Evolutionary conservation across 2,888 invertebrate genomes (phyloP), one percentile per base, ranked within the genome.

Genomic region (Cremastinae sp.): DNA sequence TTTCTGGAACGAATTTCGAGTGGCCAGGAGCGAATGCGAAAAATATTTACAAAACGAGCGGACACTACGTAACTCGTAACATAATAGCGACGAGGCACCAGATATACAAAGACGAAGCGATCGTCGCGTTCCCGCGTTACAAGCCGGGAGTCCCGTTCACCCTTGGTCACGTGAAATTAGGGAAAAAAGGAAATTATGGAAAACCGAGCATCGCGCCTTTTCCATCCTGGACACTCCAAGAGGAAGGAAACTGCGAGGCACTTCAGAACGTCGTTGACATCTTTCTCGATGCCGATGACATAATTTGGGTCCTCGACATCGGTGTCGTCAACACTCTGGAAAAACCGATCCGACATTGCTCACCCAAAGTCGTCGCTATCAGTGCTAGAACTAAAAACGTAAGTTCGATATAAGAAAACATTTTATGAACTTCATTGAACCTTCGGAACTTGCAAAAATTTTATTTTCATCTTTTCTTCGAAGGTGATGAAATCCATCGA

Each of bases 231-330:
- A 90, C 91, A 1, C 89, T 92, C 66, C 95, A 95, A 84, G 93
- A 93, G 82, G 92, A 94, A 79, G 93, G 92, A 41, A 93, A 94
- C 86, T 94, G 93, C 92, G 70, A 93, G 92, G 89, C 94, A 92
- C 89, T 95, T 14, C 94, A 95, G 83, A 94, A 93, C 65, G 94
- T 93, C 0, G 93, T 95, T 0, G 95, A 95, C 83, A 88, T 95
- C 62, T 90, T 91, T 85, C 86, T 92, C 22, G 93, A 94, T 79
- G 79, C 86, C 4, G 91, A 94, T 86, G 93, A 93, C 55, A 92
- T 93, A 76, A 90, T 95, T 7, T 95, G 95, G 95, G 91, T 93
- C 0, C 89, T 95, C 75, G 95, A 95, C 84, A 92, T 91, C 9
- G 95, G 95, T 10, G 91, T 94, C 51, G 92, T 94, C 0, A 93